Base-by-base conservation (phyloP, 1,140 invertebrate species). In the Sogatella furcifera region DNA sequence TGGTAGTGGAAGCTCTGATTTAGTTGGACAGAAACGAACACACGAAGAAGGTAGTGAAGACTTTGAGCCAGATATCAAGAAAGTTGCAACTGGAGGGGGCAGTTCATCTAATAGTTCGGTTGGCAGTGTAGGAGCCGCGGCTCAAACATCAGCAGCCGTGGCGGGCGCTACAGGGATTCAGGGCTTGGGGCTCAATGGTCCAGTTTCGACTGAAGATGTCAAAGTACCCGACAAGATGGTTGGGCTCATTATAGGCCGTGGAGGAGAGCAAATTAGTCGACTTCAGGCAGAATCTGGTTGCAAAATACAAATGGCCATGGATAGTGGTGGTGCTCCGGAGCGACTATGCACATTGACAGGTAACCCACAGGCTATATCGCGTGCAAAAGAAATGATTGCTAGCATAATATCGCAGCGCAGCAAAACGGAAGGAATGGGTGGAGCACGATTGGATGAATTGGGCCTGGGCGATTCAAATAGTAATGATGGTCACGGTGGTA, bases 261-360 rank as follows among this genome's bases (percentile, higher is more conserved):
- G 92, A 55, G 95, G 95, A 34, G 95, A 98, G 77, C 95, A 97
- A 75, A 97, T 98, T 56, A 91, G 88, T 17, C 82, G 92, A 69
- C 82, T 99, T 59, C 96, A 98, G 76, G 84, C 87, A 6, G 94
- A 97, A 77, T 92, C 93, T 46, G 93, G 94, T 55, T 96, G 93
- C 74, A 98, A 98, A 80, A 92, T 99, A 68, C 95, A 98, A 78
- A 94, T 98, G 84, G 92, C 94, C 61, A 84, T 89, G 59, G 92
- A 95, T 73, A 89, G 87, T 66, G 85, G 84, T 68, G 89, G 90
- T 60, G 77, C 86, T 68, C 83, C 88, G 41, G 91, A 96, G 63
- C 80, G 95, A 65, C 80, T 89, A 57, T 96, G 94, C 73, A 95
- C 92, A 28, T 78, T 98, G 60, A 94, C 92, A 61, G 95, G 95